A percentile compares a stretch with the other conserved stretches of the same genome.
Conservation (phyloP, 2,888 invertebrate species). For the Isoperla grammatica region DNA sequence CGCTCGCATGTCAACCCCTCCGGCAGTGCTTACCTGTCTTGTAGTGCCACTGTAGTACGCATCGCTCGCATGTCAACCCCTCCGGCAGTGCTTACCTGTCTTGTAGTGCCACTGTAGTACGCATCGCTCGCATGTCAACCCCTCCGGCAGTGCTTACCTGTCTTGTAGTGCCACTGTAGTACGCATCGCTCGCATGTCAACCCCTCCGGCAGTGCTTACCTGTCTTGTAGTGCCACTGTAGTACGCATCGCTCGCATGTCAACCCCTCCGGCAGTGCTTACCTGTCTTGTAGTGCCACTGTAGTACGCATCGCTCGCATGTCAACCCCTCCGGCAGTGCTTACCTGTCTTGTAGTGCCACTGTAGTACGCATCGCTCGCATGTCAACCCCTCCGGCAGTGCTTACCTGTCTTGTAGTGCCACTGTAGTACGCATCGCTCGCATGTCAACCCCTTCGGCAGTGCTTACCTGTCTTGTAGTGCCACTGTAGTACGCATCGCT, state of each 20-base stretch:
- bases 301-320: slow-evolving; percentile 25
- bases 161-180: slow-evolving; percentile 28
- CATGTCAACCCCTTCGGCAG: slow-evolving; percentile 23
- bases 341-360: slow-evolving; percentile 29
- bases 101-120: slow-evolving; percentile 29
- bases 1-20: slow-evolving; percentile 23
- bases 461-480: slow-evolving; percentile 26
- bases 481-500: slow-evolving; percentile 28
- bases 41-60: slow-evolving; percentile 30
- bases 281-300: slow-evolving; percentile 29
- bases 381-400: slow-evolving; percentile 18
- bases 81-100: slow-evolving; percentile 23
- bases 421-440: slow-evolving; percentile 25
- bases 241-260: slow-evolving; percentile 25
- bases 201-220: slow-evolving; percentile 22
- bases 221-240: slow-evolving; percentile 28
- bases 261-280: slow-evolving; percentile 19
- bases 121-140: slow-evolving; percentile 25
- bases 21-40: slow-evolving; percentile 23
- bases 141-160: slow-evolving; percentile 23
- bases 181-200: slow-evolving; percentile 26
- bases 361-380: slow-evolving; percentile 26
- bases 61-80: slow-evolving; percentile 24
- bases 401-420: slow-evolving; percentile 28
- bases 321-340: slow-evolving; percentile 19